Conservation (phyloP, 2,888 invertebrate genomes). For the Lithophane semibrunnea region DNA sequence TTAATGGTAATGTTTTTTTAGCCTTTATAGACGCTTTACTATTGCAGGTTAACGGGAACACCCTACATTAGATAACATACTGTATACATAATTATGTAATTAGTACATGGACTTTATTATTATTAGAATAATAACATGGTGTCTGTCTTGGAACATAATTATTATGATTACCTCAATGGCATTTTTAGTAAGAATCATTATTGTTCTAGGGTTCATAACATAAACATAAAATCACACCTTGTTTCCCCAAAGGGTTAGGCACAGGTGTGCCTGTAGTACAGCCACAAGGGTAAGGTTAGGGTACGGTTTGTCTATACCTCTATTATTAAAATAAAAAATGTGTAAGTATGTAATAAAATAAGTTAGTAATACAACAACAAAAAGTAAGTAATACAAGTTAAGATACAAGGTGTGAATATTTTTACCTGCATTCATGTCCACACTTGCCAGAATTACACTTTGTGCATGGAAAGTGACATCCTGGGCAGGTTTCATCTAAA, state of each 20-base stretch:
- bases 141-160: neutral
- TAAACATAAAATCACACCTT: neutral
- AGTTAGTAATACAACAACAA: no score
- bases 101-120: neutral
- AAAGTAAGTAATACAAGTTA: neutral
- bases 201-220: neutral
- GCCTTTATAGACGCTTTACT: no score
- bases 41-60: no score
- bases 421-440: constrained; percentile 94
- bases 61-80: no score
- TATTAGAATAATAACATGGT: neutral
- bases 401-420: neutral
- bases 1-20: no score
- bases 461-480: constrained; percentile 95
- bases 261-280: neutral
- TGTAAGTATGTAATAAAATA: neutral
- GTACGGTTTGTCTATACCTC: neutral
- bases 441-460: constrained; percentile 94
- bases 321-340: neutral
- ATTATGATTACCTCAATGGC: neutral
- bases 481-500: constrained; percentile 93
- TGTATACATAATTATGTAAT: no score
- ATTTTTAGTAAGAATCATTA: neutral
- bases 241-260: neutral
- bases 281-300: neutral